Evolutionary conservation across 2,113 vertebrate species (phyloP).

Genomic region (Ivindomyrus marchei): DNA sequence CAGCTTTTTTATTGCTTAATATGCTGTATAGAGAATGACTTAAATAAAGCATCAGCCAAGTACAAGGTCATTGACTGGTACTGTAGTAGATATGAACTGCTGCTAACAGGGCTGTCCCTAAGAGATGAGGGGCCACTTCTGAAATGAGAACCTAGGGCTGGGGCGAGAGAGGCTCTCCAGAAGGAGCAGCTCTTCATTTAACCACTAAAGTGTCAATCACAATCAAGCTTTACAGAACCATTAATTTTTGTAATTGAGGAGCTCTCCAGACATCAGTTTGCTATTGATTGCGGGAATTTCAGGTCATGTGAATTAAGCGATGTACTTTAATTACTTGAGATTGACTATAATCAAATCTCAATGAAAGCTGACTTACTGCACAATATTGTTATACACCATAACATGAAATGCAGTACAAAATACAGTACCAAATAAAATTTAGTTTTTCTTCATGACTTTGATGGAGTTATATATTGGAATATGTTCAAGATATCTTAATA

Average conservation of each 20-base stretch:
- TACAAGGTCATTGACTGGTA: neutral
- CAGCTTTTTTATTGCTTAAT: neutral
- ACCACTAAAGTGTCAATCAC: conserved; percentile 17
- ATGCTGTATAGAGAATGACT: neutral
- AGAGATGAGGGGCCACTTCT: neutral
- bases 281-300: neutral
- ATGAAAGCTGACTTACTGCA: neutral
- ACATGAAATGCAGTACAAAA: neutral
- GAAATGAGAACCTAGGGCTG: neutral
- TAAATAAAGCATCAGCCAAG: neutral
- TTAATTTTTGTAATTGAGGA: neutral
- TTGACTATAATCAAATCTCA: neutral
- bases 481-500: conserved; percentile 66
- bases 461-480: conserved; percentile 66
- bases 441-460: conserved; percentile 51
- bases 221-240: neutral
- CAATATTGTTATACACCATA: conserved; percentile 17
- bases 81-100: neutral
- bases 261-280: conserved; percentile 4
- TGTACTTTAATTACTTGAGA: neutral
- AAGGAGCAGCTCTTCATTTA: conserved; percentile 25
- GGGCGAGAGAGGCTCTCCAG: neutral
- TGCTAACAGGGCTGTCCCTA: neutral
- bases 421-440: conserved; percentile 12
- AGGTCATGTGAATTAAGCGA: neutral